A percentile compares a stretch with the other conserved stretches of the same genome.
phyloP scores from a whole-genome alignment of 1,140 invertebrate genomes.

The Drosophila pruinosa region DNA sequence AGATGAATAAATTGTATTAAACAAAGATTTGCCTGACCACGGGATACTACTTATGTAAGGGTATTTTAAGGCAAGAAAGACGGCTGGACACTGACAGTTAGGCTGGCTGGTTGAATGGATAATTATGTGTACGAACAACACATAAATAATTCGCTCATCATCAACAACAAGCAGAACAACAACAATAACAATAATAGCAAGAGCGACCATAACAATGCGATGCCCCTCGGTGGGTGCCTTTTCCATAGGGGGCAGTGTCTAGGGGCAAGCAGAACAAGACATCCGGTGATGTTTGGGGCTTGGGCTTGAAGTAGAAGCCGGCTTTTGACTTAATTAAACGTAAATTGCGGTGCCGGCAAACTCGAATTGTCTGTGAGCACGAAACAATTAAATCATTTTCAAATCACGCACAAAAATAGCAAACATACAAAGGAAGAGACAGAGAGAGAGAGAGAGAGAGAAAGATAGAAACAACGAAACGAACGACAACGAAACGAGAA shows the following conservation, averaged over 20 bases:
- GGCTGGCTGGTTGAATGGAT: constrained; percentile 45
- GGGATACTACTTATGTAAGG: neutral
- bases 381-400: constrained; percentile 63
- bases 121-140: constrained; percentile 78
- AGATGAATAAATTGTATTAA: neutral
- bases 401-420: constrained; percentile 69
- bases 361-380: constrained; percentile 54
- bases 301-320: constrained; percentile 8
- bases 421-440: constrained; percentile 45
- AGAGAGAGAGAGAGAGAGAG: constrained; percentile 4
- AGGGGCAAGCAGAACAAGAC: constrained; percentile 69
- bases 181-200: constrained; percentile 5
- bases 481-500: constrained; percentile 31
- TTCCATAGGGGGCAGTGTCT: constrained; percentile 39
- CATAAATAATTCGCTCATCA: constrained; percentile 74
- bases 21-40: neutral
- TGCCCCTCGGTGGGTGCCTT: constrained; percentile 49
- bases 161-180: constrained; percentile 18
- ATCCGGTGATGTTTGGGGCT: constrained; percentile 56
- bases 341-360: constrained; percentile 65
- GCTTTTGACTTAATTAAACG: constrained; percentile 71
- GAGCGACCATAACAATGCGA: constrained; percentile 47
- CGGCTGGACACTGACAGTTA: constrained; percentile 41
- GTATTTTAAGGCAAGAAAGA: constrained; percentile 24
- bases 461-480: constrained; percentile 13